Evolutionary conservation across 2,797 vertebrate genomes (phyloP).

Genomic region (Petrocephalus schoutedeni): DNA sequence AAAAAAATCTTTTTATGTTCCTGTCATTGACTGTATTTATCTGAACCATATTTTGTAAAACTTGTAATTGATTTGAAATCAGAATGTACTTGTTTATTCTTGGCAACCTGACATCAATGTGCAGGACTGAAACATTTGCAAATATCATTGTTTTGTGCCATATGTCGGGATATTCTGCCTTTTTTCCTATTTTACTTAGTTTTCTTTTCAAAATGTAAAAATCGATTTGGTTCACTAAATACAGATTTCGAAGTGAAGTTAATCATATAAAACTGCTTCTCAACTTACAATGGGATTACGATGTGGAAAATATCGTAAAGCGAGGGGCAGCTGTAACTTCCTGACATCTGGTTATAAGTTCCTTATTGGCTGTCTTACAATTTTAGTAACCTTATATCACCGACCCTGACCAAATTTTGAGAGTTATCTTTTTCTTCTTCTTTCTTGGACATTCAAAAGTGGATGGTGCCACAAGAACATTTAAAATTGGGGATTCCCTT

Average conservation of each 20-base stretch:
- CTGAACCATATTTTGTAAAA: background rate
- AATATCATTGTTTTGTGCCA: background rate
- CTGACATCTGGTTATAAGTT: background rate
- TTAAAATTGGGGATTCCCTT: background rate
- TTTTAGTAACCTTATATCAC: background rate
- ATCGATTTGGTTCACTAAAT: background rate
- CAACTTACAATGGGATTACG: background rate
- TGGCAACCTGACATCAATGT: background rate
- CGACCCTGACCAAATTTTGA: background rate
- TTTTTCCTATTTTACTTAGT: background rate
- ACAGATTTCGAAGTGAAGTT: background rate
- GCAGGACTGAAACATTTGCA: background rate
- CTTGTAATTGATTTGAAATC: background rate
- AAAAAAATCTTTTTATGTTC: background rate
- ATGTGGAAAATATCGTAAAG: background rate
- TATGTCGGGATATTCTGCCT: background rate
- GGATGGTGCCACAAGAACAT: background rate
- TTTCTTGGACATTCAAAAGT: conserved; percentile 15
- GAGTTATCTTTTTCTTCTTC: background rate
- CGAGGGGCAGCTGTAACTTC: background rate
- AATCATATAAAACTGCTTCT: no score
- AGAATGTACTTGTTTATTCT: background rate
- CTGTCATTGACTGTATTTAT: background rate
- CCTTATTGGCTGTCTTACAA: background rate
- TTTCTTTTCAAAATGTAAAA: background rate